Evolutionary conservation across 2,888 invertebrate genomes (phyloP), one percentile per base, ranked within the genome.

Genomic region (Sycophila texana): DNA sequence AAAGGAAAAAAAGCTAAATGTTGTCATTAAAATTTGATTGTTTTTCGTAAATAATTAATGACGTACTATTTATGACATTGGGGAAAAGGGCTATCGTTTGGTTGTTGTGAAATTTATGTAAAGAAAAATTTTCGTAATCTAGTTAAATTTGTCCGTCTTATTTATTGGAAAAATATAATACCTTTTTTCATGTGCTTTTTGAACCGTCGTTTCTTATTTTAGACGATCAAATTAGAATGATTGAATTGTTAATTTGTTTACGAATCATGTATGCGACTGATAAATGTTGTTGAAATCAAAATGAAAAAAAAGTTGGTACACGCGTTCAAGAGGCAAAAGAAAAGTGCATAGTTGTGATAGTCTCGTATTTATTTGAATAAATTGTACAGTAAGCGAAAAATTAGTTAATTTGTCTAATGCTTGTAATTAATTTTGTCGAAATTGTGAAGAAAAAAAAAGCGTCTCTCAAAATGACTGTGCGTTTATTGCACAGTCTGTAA

Each of bases 331-430:
- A 61, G 39, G 66, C 61, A 63, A 75, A 72, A 49, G 67, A 67
- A 39, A 39, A 39, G 39, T 71, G 84, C 82, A 84, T 86, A 84
- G 83, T 86, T 88, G 87, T 87, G 87, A 88, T 88, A 87, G 85
- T 82, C 81, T 81, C 86, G 84, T 88, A 88, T 88, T 89, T 88
- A 89, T 89, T 88, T 87, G 84, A 87, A 83, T 83, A 83, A 77
- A 83, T 75, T 74, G 75, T 79, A 80, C 70, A 74, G 60, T 76
- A 74, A 58, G 49, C 53, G 53, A 77, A 77, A 18, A 61, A 66
- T 61, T 57, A 68, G 22, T 73, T 68, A 53, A 68, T 75, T 72
- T 26, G 26, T 72, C 49, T 58, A 39, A 61, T 75, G 22, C 55
- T 61, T 72, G 18, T 49, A 67, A 76, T 63, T 77, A 80, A 79